These are phyloP conservation scores for Neofelis nebulosa DNA, from an alignment of 2,113 vertebrate genomes.

Conservation along the genomic window DNA sequence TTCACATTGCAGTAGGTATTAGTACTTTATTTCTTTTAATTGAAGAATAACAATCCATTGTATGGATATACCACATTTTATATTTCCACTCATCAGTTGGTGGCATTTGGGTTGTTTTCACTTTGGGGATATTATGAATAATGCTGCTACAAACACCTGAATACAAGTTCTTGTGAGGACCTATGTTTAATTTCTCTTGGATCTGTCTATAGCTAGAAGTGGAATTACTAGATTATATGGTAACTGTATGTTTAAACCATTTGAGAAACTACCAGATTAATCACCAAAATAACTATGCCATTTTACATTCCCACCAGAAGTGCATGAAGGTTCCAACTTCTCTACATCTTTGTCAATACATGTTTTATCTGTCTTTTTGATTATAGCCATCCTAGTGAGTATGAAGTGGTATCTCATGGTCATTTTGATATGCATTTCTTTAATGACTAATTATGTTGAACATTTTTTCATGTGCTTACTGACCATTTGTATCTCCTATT, in stretches of 20 bases:
- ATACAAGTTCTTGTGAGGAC: neutral
- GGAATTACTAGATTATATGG: neutral
- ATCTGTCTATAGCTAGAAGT: neutral
- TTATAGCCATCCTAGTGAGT: neutral
- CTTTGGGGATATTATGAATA: neutral
- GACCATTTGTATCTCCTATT: neutral
- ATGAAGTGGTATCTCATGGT: neutral
- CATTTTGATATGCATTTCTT: neutral
- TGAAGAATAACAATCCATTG: neutral
- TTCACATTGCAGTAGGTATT: neutral
- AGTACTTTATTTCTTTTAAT: neutral
- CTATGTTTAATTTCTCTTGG: slow-evolving; percentile 1
- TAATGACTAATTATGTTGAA: neutral
- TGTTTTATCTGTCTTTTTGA: neutral
- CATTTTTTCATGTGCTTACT: neutral
- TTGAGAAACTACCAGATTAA: slow-evolving; percentile 13
- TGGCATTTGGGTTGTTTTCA: neutral
- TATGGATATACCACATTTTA: neutral
- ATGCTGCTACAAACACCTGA: neutral
- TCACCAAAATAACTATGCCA: neutral
- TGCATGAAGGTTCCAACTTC: neutral
- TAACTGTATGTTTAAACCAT: neutral
- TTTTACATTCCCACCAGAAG: neutral
- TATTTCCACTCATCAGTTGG: neutral
- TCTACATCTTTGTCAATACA: neutral